Conservation (phyloP, 1,140 invertebrate genomes). For the Caenorhabditis brenneri region DNA sequence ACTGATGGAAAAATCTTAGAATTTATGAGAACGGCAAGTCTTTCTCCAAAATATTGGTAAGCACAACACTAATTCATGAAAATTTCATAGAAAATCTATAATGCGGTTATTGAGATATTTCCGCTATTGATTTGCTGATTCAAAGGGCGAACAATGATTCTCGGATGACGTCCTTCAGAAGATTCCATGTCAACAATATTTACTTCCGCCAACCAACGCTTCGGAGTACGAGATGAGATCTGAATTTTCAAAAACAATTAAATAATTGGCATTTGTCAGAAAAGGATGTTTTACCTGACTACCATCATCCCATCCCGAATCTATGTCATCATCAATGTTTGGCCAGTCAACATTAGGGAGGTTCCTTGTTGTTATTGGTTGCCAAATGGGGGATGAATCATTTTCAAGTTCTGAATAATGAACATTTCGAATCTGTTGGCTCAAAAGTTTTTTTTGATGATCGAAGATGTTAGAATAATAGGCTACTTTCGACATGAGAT, state of each 20-base stretch:
- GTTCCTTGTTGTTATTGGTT: constrained; percentile 48
- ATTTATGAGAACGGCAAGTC: too few relatives aligned
- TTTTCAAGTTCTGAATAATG: constrained; percentile 38
- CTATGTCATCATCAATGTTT: constrained; percentile 49
- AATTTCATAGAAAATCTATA: background rate
- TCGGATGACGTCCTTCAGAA: constrained; percentile 24
- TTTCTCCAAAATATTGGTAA: background rate
- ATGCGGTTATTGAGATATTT: constrained; percentile 38
- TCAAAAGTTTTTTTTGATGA: background rate
- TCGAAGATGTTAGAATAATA: too few relatives aligned
- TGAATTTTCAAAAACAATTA: background rate
- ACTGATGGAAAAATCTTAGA: too few relatives aligned
- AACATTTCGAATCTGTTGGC: too few relatives aligned
- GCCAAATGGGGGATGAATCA: constrained; percentile 54
- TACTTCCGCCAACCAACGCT: constrained; percentile 56
- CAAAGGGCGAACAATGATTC: constrained; percentile 50
- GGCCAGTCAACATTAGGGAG: constrained; percentile 47
- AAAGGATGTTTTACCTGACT: constrained; percentile 34
- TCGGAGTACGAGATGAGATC: constrained; percentile 13
- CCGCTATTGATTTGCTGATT: background rate
- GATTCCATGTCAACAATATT: constrained; percentile 53
- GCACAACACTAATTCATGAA: background rate
- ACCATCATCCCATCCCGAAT: constrained; percentile 53
- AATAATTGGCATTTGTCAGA: background rate
- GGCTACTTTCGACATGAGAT: too few relatives aligned